A percentile compares a stretch with the other conserved stretches of the same genome.
Conservation (phyloP, 2,797 vertebrate species). For the Poliocrania exsul region DNA sequence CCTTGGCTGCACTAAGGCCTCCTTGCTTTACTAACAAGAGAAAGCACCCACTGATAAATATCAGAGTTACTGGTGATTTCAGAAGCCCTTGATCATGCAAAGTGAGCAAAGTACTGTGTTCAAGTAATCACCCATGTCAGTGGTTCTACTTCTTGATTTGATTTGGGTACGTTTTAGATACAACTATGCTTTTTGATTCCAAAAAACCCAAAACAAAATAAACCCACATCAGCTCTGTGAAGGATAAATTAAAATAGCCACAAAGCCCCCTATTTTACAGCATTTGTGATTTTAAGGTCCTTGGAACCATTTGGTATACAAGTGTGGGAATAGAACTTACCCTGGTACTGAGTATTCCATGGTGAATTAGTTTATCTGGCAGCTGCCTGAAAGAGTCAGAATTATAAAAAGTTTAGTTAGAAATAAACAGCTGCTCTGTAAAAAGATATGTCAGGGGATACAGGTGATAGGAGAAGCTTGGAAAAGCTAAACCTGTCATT, state of each 20-base stretch:
- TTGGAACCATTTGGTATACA: background rate
- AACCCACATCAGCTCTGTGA: background rate
- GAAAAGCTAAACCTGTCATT: background rate
- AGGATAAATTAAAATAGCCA: background rate
- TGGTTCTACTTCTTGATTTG: background rate
- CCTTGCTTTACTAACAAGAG: background rate
- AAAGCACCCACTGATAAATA: background rate
- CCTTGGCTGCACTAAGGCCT: background rate
- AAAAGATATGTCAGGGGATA: background rate
- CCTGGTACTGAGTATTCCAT: background rate
- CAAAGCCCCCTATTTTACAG: accelerated
- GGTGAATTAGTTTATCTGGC: background rate
- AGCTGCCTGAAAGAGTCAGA: background rate
- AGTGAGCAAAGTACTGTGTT: background rate
- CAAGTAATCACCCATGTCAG: background rate
- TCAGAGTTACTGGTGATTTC: background rate
- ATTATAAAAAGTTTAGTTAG: background rate
- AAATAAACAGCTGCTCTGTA: background rate
- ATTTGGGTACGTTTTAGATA: background rate
- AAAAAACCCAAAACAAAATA: background rate
- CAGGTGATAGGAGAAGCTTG: background rate
- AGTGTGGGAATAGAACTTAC: background rate
- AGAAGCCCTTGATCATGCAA: background rate
- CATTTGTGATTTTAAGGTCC: background rate
- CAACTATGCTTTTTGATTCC: background rate